Evolutionary conservation across 2,888 invertebrate genomes (phyloP).

Genomic region (Eupeodes luniger): DNA sequence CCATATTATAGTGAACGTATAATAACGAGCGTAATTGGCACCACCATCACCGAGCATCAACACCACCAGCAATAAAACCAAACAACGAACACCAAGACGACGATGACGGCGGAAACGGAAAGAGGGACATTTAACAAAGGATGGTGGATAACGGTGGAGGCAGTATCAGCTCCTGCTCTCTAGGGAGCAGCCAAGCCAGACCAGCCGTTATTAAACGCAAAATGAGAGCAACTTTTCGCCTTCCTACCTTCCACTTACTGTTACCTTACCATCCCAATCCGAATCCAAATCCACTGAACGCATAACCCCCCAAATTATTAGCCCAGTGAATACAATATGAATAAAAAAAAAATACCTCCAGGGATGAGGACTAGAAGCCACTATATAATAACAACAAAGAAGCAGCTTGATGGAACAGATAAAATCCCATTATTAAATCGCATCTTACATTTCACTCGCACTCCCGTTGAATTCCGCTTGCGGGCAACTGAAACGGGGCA

Average conservation of each 20-base stretch:
- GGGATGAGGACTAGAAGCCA: conserved; percentile 78
- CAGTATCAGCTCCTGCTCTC: conserved; percentile 27
- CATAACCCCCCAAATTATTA: conserved; percentile 63
- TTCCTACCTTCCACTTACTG: conserved; percentile 10
- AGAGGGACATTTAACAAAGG: not conserved
- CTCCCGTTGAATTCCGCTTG: conserved; percentile 78
- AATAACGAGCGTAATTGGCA: conserved; percentile 77
- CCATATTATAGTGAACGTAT: conserved; percentile 76
- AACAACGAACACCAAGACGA: conserved; percentile 39
- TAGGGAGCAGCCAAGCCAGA: conserved; percentile 47
- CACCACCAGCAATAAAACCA: conserved; percentile 76
- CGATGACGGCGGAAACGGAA: not conserved
- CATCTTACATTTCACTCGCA: conserved; percentile 80
- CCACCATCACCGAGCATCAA: conserved; percentile 76
- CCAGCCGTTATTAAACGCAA: conserved; percentile 70
- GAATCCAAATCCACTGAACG: not conserved
- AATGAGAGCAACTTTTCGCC: conserved; percentile 62
- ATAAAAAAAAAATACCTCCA: conserved; percentile 42
- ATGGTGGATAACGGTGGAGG: not conserved
- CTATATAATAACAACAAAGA: conserved; percentile 83
- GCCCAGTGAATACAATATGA: conserved; percentile 46
- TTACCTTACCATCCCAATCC: no score
- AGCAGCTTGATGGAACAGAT: conserved; percentile 83
- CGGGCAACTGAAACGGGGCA: conserved; percentile 82
- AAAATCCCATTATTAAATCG: conserved; percentile 84